Evolutionary conservation across 2,113 vertebrate genomes (phyloP).

Genomic region (Paracanthobrama guichenoti): DNA sequence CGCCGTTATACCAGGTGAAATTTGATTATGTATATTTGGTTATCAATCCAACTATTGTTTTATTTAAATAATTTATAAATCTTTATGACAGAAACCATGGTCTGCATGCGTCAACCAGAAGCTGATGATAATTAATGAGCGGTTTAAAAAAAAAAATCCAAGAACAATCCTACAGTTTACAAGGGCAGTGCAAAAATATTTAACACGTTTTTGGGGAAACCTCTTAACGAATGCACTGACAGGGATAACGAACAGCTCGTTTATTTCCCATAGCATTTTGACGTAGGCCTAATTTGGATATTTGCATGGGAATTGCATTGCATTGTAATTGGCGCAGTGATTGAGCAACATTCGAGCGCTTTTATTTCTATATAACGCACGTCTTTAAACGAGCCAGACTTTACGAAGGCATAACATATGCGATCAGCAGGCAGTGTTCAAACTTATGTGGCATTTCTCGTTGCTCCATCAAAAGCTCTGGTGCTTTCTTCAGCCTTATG

Average conservation of each 20-base stretch:
- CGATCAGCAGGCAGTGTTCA: slow-evolving; percentile 79
- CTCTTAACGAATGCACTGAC: neutral
- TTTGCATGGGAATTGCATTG: neutral
- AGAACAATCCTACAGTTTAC: neutral
- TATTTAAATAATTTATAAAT: neutral
- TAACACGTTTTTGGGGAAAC: neutral
- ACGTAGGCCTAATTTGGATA: neutral
- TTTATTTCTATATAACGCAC: neutral
- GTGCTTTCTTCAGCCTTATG: slow-evolving; percentile 84
- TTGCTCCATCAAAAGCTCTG: slow-evolving; percentile 81
- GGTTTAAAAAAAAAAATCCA: neutral
- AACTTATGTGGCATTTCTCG: slow-evolving; percentile 81
- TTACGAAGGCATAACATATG: slow-evolving; percentile 82
- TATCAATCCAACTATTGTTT: neutral
- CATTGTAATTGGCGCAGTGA: neutral
- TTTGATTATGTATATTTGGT: neutral
- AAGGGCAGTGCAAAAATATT: neutral
- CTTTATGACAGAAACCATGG: neutral
- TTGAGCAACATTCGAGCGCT: neutral
- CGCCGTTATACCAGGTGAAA: neutral
- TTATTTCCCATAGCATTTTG: neutral
- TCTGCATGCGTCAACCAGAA: neutral
- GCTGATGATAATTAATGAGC: neutral
- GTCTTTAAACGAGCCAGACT: slow-evolving; percentile 54
- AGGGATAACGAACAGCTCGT: neutral